phyloP scores from a whole-genome alignment of 2,888 invertebrate species.

The Aphidoletes aphidimyza region DNA sequence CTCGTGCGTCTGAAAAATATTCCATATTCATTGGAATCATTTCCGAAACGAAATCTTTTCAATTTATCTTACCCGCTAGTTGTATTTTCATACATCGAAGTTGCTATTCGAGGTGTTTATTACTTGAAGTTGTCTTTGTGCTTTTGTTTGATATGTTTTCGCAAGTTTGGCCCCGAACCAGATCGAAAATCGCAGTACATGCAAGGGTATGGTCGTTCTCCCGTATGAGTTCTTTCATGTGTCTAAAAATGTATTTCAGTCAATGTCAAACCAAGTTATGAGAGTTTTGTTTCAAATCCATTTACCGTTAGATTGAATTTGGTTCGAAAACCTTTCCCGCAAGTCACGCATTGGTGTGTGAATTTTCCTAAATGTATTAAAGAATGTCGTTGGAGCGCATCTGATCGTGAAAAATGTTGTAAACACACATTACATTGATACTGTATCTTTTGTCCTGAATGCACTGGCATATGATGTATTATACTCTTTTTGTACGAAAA shows the following conservation, averaged over 20 bases:
- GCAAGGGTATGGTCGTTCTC: neutral
- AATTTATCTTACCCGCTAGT: too few species aligned
- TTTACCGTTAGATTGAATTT: neutral
- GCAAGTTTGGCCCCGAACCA: neutral
- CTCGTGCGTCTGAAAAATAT: too few species aligned
- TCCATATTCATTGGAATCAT: too few species aligned
- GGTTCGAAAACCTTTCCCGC: conserved; percentile 11
- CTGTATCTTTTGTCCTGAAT: conserved; percentile 24
- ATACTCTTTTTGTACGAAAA: conserved; percentile 33
- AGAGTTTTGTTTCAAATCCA: neutral
- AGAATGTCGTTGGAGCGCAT: neutral
- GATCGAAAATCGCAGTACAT: neutral
- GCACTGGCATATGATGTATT: neutral
- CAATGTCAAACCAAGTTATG: too few species aligned
- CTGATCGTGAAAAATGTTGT: neutral
- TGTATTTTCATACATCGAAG: too few species aligned
- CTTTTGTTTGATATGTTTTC: conserved; percentile 1
- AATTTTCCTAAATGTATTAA: neutral
- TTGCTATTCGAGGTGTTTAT: neutral
- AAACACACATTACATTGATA: conserved; percentile 1
- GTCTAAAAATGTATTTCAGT: neutral
- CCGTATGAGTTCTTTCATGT: neutral
- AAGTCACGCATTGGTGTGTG: neutral
- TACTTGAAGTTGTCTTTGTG: neutral
- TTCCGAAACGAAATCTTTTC: too few species aligned